A percentile compares a stretch with the other conserved stretches of the same genome.
These are phyloP conservation scores for Antechinus flavipes DNA, from an alignment of 2,113 vertebrate species.

Conservation along the genomic window DNA sequence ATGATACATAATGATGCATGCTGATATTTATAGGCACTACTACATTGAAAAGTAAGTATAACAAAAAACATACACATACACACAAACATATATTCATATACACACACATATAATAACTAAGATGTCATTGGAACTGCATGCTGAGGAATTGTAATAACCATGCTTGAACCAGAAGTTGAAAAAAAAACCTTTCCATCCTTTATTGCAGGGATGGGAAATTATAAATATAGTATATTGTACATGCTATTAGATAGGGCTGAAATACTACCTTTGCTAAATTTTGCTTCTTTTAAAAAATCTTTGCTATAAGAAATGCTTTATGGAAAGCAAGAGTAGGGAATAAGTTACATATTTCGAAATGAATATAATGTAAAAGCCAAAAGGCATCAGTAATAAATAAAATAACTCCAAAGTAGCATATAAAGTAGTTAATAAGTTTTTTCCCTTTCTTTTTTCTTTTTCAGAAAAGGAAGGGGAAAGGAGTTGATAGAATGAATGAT, in stretches of 20 bases:
- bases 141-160: not conserved
- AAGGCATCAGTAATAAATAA: not conserved
- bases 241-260: not conserved
- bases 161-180: not conserved
- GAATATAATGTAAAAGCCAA: not conserved
- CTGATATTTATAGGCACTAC: not conserved
- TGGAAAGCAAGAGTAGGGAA: not conserved
- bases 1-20: not conserved
- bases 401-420: not conserved
- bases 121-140: not conserved
- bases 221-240: not conserved
- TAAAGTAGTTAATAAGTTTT: not conserved
- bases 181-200: not conserved
- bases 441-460: not conserved
- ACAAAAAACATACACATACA: no score
- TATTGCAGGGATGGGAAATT: not conserved
- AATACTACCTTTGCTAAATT: not conserved
- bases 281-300: not conserved
- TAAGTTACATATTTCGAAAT: not conserved
- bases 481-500: not conserved
- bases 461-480: not conserved
- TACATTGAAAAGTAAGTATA: not conserved
- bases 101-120: not conserved
- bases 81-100: not conserved
- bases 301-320: not conserved